Percentiles rank a stretch among this genome's conserved stretches.
Conservation (phyloP, 2,113 vertebrate species). For the Desmodus rotundus region DNA sequence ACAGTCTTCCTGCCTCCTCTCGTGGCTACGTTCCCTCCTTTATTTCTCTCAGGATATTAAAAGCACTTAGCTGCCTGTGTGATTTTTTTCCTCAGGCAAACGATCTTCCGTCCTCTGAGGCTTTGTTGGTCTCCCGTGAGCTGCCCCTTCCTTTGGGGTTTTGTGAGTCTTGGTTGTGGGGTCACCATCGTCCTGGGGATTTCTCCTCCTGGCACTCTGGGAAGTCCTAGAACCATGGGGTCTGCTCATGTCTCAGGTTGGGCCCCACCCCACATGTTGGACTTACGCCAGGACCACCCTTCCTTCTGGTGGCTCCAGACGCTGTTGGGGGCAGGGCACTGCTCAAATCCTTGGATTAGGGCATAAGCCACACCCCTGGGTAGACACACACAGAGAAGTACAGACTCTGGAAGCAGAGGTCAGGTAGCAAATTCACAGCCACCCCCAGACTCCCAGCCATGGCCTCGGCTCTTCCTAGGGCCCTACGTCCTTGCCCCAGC, state of each 20-base stretch:
- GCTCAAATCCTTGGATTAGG: background rate
- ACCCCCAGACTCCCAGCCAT: background rate
- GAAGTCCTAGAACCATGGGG: no score
- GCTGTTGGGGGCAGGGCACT: accelerated
- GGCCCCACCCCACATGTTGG: accelerated
- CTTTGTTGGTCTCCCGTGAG: background rate
- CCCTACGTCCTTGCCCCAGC: background rate
- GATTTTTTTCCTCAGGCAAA: accelerated
- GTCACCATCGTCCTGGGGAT: accelerated
- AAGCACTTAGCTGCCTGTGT: background rate
- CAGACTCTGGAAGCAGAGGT: background rate
- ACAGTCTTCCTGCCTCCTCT: background rate
- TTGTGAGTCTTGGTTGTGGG: background rate
- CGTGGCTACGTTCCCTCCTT: background rate
- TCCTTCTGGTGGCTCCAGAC: background rate
- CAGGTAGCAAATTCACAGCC: no score
- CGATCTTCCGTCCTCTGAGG: no score
- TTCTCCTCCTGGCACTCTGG: background rate
- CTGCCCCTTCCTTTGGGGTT: background rate
- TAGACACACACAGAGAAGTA: background rate
- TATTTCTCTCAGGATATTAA: background rate
- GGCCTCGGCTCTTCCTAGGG: background rate
- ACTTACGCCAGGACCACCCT: no score
- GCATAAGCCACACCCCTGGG: background rate
- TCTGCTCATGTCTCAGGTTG: background rate